Percentiles rank a stretch among this genome's conserved stretches.
phyloP scores from a whole-genome alignment of 2,888 invertebrate species.

The Thecophora atra region DNA sequence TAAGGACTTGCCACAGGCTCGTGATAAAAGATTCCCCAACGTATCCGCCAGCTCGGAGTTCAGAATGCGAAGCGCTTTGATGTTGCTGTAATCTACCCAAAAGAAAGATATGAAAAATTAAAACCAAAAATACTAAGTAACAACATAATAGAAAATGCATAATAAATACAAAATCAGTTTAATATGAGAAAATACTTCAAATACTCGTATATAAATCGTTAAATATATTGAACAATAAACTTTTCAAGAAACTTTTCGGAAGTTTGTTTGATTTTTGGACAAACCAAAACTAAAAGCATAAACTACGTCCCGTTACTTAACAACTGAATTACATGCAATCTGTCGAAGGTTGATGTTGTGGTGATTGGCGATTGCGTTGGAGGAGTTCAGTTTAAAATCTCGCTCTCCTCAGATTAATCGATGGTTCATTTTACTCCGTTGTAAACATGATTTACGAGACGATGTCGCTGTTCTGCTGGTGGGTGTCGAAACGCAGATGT shows the following conservation, averaged over 20 bases:
- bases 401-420: not conserved
- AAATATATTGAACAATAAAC: too few relatives aligned
- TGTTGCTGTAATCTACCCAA: conserved; percentile 89
- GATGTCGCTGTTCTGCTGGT: too few relatives aligned
- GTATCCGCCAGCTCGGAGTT: conserved; percentile 94
- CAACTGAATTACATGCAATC: not conserved
- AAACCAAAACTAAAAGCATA: too few relatives aligned
- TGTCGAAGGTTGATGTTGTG: not conserved
- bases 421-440: not conserved
- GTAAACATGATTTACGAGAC: not conserved
- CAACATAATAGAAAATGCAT: not conserved
- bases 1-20: conserved; percentile 79
- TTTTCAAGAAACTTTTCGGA: too few relatives aligned
- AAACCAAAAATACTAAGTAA: not conserved
- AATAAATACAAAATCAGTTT: not conserved
- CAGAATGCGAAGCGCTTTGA: conserved; percentile 77
- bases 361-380: not conserved
- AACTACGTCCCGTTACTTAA: too few relatives aligned
- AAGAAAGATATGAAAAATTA: conserved; percentile 49
- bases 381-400: not conserved
- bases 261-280: too few relatives aligned
- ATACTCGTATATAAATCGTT: not conserved
- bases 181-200: not conserved
- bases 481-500: too few relatives aligned
- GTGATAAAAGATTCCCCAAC: conserved; percentile 86